Base-by-base conservation (phyloP, 2,888 invertebrate species). In the Xestia c-nigrum region DNA sequence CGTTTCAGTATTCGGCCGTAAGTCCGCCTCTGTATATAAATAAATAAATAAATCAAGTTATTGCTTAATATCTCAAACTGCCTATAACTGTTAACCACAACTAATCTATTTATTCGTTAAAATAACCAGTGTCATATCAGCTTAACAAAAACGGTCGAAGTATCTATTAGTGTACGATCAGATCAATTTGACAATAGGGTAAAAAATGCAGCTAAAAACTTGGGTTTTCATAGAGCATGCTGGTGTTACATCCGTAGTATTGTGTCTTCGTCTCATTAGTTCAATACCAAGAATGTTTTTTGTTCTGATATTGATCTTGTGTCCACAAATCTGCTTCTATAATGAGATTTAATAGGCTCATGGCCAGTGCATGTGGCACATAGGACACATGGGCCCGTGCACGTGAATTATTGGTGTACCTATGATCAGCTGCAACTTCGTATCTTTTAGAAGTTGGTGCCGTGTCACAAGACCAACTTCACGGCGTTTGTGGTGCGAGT, bases 171-270 rank as follows among this genome's bases (percentile, higher is more conserved):
- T 47, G 46, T 77, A 31, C 55, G 74, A 80, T 64, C 74, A 21
- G 47, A 55, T 74, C 55, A 74, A 80, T 74, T 80, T 74, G 47
- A 81, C 47, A 64, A 74, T 74, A 7, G 16, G 47, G 55, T 57
- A 74, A 81, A 76, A 76, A 78, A 76, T 31, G 4, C 12, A 43
- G 1, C 19, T 7, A 78, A 78, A 64, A 74, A 74, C 31, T 64
- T 31, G 47, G 63, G 47, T 57, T 74, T 74, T 78, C 63, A 14
- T 9, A 31, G 0, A n/a, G 16, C 14, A 10, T 19, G 14, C 7
- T 69, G 31, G 14, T 21, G 14, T 19, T 57, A 76, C 40, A 73
- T 80, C 63, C 63, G 80, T 5, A 5, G 63, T 72, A 16, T n/a
- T 80, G 63, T 64, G 47, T 74, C 63, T 43, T 73, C 47, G 4